Base-by-base conservation (phyloP, 2,113 vertebrate species). In the Thymallus thymallus region DNA sequence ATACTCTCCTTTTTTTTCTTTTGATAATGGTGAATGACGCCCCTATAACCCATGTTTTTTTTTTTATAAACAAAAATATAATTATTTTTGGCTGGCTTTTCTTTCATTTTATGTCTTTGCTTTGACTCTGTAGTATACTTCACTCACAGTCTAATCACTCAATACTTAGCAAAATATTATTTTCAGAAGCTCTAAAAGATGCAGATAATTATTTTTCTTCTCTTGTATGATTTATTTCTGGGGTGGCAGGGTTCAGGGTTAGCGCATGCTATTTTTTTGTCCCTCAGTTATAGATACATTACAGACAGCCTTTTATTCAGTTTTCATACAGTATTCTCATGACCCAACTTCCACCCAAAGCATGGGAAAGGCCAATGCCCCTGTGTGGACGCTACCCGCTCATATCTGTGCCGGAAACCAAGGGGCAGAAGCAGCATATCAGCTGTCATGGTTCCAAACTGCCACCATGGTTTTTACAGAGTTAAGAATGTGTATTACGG, bases 1-100 rank as follows among this genome's bases (percentile, higher is more conserved):
- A 85, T 81, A 9, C 35, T 41, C 35, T n/a, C 76, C 83, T 5
- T 55, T 76, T 48, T 61, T 73, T 83, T 69, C n/a, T 77, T 76
- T 77, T 75, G 68, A 83, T 86, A 80, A 41, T 41, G 35, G 35
- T 41, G 35, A 41, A 80, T 77, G 64, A 82, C 30, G 76, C 86
- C 80, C 73, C 82, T 90, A 89, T 90, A 88, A 87, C 73, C 82
- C 76, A 68, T 74, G 68, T 86, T 87, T 90, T 89, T 86, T 86
- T 87, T 90, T 89, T 86, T 83, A 51, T 51, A 78, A 81, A 73
- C 80, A 84, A 80, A 65, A 73, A 69, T 71, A 73, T 74, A 45
- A 76, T 77, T 77, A 16, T 71, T 81, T 87, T 85, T 56, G 70
- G 74, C 81, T 72, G 76, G 76, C 77, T 87, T 86, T 41, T 61